Conservation (phyloP, 2,888 invertebrate genomes). For the Watsonalla cultraria region DNA sequence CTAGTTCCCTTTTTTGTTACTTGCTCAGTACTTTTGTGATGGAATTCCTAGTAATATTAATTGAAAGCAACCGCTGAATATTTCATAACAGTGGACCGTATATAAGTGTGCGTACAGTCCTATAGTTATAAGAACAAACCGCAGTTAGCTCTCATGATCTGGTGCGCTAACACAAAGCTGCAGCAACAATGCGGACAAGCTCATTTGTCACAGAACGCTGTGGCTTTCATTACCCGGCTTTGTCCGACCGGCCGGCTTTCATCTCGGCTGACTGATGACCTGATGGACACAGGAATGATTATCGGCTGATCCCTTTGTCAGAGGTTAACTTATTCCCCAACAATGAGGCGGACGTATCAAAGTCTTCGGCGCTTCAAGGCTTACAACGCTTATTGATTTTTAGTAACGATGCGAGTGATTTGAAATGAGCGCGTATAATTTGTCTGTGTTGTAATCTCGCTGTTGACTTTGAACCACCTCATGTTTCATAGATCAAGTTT, state of each 20-base stretch:
- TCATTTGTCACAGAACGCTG: constrained; percentile 55
- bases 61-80: no score
- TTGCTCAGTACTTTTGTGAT: no score
- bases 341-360: constrained; percentile 61
- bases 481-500: neutral
- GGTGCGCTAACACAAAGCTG: constrained; percentile 53
- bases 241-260: constrained; percentile 46
- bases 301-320: constrained; percentile 61
- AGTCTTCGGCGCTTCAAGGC: constrained; percentile 23
- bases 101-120: neutral
- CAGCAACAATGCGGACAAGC: constrained; percentile 43
- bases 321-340: constrained; percentile 49
- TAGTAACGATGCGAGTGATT: neutral
- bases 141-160: constrained; percentile 36
- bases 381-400: neutral
- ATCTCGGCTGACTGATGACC: constrained; percentile 70
- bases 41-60: no score
- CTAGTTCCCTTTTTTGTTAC: no score
- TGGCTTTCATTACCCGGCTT: constrained; percentile 28
- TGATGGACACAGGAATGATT: constrained; percentile 65
- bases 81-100: no score
- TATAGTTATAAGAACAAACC: constrained; percentile 3
- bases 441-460: neutral
- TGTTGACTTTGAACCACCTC: neutral
- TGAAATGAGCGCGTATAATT: neutral